Base-by-base conservation (phyloP, 1,140 invertebrate species). In the Pseudomyrmex flavicornis region DNA sequence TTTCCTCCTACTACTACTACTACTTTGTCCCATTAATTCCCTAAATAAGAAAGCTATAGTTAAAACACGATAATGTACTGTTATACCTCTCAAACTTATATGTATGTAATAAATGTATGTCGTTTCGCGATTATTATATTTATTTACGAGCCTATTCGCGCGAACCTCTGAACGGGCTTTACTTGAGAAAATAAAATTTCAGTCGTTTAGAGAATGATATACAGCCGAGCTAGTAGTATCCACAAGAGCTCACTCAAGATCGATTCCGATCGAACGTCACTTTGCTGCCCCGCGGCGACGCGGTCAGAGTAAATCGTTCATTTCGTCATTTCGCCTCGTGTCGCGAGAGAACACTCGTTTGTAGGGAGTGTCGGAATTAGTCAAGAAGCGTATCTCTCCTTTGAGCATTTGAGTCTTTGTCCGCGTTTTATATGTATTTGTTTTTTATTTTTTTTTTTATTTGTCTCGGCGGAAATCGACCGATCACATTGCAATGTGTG, bases 131-230 rank as follows among this genome's bases (percentile, higher is more conserved):
- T 26, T 50, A 61, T 26, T 26, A n/a, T 20, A 20, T 2, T 61
- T 61, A 22, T 69, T n/a, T 26, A 56, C 52, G 62, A 66, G 62
- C 50, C 62, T 44, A 22, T 50, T 46, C 50, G 68, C 48, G 63
- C 75, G 62, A 76, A 66, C 50, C 62, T 56, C 26, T 77, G 46
- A 44, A 46, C 52, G 52, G 10, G 17, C 13, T 72, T 48, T 35
- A 72, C 17, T 61, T n/a, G 54, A 15, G 54, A 80, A 80, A 70
- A 66, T 80, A 80, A 72, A 72, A 80, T 80, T 80, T 80, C 76
- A 80, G 76, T 80, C 76, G 22, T 59, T 35, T 44, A 80, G 66
- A 80, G 22, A 66, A 70, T 80, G 76, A 80, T 80, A 70, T 69
- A 69, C 50, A 72, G 66, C 66, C 76, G 76, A 80, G 54, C 52